A percentile compares a stretch with the other conserved stretches of the same genome.
phyloP scores from a whole-genome alignment of 2,797 vertebrate genomes.

The Serranus cabrilla region DNA sequence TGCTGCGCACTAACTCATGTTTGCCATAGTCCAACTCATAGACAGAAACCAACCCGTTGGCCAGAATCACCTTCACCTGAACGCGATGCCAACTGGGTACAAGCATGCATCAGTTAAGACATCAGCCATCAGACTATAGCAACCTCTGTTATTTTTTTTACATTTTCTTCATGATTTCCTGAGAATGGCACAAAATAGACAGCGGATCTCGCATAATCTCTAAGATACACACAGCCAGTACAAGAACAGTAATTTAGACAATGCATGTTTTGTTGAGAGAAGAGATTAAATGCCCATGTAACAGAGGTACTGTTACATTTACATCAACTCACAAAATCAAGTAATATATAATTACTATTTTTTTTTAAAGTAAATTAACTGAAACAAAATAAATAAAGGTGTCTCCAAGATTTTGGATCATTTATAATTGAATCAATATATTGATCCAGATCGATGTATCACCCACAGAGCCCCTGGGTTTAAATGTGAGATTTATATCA shows the following conservation, averaged over 20 bases:
- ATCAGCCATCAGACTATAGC: not conserved
- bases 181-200: not conserved
- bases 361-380: no score
- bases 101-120: not conserved
- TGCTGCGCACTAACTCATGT: constrained; percentile 88
- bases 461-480: not conserved
- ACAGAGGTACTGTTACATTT: no score
- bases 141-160: not conserved
- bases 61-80: constrained; percentile 90
- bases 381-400: no score
- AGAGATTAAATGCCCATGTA: no score
- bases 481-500: not conserved
- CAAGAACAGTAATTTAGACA: not conserved
- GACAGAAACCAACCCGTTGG: constrained; percentile 91
- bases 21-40: constrained; percentile 95
- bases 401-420: no score
- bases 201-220: not conserved
- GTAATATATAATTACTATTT: no score
- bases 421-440: no score
- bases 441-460: no score
- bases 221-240: not conserved
- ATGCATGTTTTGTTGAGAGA: not conserved
- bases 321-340: no score
- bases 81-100: constrained; percentile 92
- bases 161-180: not conserved